Conservation (phyloP, 2,888 invertebrate species). For the Drosophila nr. perissopoda region DNA sequence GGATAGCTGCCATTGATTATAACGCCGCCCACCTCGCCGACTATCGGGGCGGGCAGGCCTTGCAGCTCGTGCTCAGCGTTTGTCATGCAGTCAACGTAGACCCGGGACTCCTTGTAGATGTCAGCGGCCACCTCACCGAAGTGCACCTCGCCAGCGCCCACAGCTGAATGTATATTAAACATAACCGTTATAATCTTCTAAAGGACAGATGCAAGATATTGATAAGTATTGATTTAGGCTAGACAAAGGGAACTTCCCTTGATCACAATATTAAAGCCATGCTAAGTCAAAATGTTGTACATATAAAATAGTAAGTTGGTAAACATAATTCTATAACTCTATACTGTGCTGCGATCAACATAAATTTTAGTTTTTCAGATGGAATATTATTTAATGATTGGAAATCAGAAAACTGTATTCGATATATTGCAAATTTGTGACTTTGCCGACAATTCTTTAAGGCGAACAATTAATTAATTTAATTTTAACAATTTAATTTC, state of each 20-base stretch:
- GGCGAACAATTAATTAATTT: not conserved
- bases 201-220: not conserved
- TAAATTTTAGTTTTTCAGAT: not conserved
- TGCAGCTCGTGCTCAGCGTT: conserved; percentile 86
- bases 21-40: conserved; percentile 87
- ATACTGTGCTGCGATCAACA: not conserved
- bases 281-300: not conserved
- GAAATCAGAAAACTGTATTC: not conserved
- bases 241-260: not conserved
- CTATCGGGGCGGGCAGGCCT: conserved; percentile 85
- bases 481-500: too few relatives aligned
- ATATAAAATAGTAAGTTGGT: not conserved
- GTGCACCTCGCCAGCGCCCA: conserved; percentile 86
- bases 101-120: conserved; percentile 85
- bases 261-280: not conserved
- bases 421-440: not conserved
- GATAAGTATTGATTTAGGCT: not conserved
- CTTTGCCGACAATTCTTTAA: not conserved
- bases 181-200: not conserved
- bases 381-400: not conserved
- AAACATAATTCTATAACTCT: not conserved
- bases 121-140: conserved; percentile 86
- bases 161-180: conserved; percentile 84
- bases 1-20: conserved; percentile 83
- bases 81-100: conserved; percentile 87